These are phyloP conservation scores for Sebastes oblongus DNA, from an alignment of 2,797 vertebrate genomes.

Conservation along the genomic window DNA sequence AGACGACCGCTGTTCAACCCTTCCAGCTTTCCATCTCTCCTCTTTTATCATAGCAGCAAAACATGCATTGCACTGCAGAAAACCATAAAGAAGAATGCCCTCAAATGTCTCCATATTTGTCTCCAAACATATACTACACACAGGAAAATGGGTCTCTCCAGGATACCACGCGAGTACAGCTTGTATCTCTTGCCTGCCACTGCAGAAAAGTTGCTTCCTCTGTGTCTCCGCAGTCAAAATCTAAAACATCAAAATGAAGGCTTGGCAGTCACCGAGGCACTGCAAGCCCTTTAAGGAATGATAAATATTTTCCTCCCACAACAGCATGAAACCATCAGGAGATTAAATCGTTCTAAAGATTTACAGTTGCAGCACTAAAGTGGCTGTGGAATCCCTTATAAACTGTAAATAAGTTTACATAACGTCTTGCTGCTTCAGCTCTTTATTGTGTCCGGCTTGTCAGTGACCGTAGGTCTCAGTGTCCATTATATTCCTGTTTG, in stretches of 20 bases:
- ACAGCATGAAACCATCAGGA: not conserved
- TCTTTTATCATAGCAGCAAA: not conserved
- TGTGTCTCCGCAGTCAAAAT: not conserved
- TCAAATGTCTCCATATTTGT: not conserved
- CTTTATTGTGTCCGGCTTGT: conserved; percentile 2
- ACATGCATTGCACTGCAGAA: not conserved
- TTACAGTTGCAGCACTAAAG: not conserved
- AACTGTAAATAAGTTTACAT: conserved; percentile 19
- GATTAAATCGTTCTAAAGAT: not conserved
- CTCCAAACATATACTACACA: not conserved
- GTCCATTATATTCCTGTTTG: not conserved
- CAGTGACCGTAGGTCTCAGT: not conserved
- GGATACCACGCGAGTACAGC: accelerated
- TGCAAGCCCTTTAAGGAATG: not conserved
- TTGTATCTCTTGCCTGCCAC: not conserved
- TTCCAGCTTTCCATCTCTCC: not conserved
- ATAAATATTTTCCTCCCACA: not conserved
- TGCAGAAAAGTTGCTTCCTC: not conserved
- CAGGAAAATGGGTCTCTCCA: not conserved
- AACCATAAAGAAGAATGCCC: not conserved
- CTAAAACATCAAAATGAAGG: not conserved
- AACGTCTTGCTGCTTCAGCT: not conserved
- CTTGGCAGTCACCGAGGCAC: not conserved
- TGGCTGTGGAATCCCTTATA: not conserved
- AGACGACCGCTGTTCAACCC: not conserved